phyloP scores from a whole-genome alignment of 1,140 invertebrate species.

The Bombus balteatus region DNA sequence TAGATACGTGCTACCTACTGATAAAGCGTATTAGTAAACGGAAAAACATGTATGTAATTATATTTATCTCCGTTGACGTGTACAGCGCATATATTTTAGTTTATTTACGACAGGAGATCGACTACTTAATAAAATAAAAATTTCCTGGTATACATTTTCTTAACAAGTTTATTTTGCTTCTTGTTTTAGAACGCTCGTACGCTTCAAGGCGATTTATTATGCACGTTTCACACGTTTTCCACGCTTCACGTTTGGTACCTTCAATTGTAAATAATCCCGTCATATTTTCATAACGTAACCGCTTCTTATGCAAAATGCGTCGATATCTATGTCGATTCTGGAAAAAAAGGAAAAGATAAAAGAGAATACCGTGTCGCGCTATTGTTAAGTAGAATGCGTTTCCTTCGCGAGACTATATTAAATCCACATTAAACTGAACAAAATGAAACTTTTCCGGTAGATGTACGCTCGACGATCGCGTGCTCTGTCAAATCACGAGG shows the following conservation, averaged over 20 bases:
- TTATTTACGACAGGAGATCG: neutral
- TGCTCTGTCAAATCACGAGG: constrained; percentile 39
- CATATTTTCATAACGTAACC: neutral
- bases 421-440: constrained; percentile 35
- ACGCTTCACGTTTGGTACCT: neutral
- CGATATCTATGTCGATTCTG: neutral
- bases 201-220: neutral
- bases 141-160: neutral
- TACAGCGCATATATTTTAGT: neutral
- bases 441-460: constrained; percentile 68
- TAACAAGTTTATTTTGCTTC: neutral
- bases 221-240: too few relatives aligned
- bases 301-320: neutral
- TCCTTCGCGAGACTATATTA: neutral
- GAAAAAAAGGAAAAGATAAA: neutral
- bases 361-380: too few relatives aligned
- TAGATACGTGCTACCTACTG: neutral
- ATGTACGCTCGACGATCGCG: constrained; percentile 36
- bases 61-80: neutral
- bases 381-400: neutral
- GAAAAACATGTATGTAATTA: constrained; percentile 11
- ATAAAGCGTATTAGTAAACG: constrained; percentile 15
- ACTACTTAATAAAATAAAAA: neutral
- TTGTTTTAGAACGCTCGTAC: too few relatives aligned
- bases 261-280: neutral